Percentiles rank a stretch among this genome's conserved stretches.
Conservation (phyloP, 92 coral and sea anemone genomes). For the Zoanthus solanderi region DNA sequence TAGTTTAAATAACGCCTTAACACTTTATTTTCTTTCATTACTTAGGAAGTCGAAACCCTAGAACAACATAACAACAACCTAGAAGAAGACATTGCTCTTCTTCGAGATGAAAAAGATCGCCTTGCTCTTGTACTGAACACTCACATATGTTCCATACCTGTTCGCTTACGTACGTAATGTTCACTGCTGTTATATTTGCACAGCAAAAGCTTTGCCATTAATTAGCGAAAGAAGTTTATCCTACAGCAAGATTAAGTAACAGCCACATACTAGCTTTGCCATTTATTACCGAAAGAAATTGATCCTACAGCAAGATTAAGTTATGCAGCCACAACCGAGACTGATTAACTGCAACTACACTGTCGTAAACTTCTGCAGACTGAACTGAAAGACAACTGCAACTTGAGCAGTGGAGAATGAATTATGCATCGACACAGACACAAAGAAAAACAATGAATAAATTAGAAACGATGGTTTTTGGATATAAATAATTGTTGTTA, state of each 20-base stretch:
- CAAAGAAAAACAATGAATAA: no score
- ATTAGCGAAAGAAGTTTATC: not conserved
- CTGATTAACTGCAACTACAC: not conserved
- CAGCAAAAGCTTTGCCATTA: not conserved
- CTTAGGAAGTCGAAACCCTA: constrained; percentile 32
- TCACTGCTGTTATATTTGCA: not conserved
- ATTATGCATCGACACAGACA: no score
- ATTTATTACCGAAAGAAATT: not conserved
- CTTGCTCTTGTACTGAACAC: constrained; percentile 21
- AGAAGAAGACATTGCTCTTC: constrained; percentile 39
- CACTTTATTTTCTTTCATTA: not conserved
- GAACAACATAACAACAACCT: constrained; percentile 38
- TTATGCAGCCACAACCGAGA: not conserved
- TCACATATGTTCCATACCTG: constrained; percentile 25
- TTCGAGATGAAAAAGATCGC: constrained; percentile 22
- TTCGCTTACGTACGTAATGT: not conserved
- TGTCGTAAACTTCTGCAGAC: not conserved
- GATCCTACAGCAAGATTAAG: not conserved
- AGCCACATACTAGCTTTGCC: not conserved
- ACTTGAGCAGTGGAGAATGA: not conserved
- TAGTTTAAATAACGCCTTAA: no score
- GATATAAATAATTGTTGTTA: no score
- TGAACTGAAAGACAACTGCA: not conserved
- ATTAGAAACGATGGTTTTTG: no score
- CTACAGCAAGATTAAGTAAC: not conserved